phyloP scores from a whole-genome alignment of 2,113 vertebrate species.

The Ceyx cyanopectus region DNA sequence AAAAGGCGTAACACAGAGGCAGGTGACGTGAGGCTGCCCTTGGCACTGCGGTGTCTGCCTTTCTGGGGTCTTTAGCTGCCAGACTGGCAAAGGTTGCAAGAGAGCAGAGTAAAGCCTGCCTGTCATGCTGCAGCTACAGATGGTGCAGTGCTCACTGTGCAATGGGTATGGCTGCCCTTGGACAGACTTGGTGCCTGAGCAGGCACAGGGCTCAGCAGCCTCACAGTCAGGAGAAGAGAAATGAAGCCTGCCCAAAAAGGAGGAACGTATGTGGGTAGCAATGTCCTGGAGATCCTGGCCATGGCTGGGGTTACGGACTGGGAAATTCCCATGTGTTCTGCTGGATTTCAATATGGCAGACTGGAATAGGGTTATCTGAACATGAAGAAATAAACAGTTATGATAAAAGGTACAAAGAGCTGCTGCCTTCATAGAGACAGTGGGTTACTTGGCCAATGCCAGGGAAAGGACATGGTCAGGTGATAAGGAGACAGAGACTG shows the following conservation, averaged over 20 bases:
- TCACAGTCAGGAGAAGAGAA: neutral
- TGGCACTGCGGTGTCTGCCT: accelerated
- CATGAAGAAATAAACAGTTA: neutral
- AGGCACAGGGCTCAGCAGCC: neutral
- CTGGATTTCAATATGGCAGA: neutral
- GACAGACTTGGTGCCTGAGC: neutral
- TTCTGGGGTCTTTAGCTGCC: neutral
- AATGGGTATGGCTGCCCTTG: neutral
- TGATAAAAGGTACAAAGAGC: neutral
- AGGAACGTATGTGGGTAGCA: neutral
- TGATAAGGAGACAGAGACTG: neutral
- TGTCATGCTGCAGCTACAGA: neutral
- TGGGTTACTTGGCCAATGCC: neutral
- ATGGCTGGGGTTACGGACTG: neutral
- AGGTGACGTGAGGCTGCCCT: neutral
- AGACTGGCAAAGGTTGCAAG: neutral
- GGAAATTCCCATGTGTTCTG: neutral
- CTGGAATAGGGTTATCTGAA: neutral
- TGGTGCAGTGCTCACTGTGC: accelerated
- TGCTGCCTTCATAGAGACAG: neutral
- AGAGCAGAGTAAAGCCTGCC: neutral
- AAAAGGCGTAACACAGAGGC: neutral
- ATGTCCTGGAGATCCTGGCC: neutral
- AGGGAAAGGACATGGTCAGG: accelerated
- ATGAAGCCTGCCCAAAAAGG: neutral